These are phyloP conservation scores for Tauraco erythrolophus DNA, from an alignment of 2,113 vertebrate species.

Conservation along the genomic window DNA sequence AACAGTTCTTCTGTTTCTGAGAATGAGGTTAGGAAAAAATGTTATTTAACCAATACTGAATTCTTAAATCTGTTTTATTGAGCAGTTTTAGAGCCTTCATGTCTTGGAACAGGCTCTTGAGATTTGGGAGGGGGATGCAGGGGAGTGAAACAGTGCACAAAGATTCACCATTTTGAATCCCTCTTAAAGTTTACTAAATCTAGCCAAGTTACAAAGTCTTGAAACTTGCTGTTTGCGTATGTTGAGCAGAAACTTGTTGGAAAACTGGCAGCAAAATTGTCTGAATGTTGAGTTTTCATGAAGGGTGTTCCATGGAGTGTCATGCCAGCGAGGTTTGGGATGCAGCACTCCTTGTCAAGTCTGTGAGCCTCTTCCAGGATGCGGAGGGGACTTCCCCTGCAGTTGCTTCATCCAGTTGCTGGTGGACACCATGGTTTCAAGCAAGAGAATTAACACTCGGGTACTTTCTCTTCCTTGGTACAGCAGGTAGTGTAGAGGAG, in stretches of 20 bases:
- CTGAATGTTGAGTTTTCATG: background rate
- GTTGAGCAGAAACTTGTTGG: background rate
- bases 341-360: background rate
- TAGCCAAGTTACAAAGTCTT: background rate
- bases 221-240: background rate
- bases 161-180: background rate
- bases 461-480: background rate
- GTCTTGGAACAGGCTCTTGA: constrained; percentile 22
- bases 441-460: background rate
- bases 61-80: constrained; percentile 62
- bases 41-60: constrained; percentile 43
- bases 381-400: background rate
- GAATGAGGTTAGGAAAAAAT: constrained; percentile 64
- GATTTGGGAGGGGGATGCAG: background rate
- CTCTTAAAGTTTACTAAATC: background rate
- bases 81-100: constrained; percentile 11
- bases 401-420: background rate
- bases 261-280: background rate
- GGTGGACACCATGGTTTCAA: background rate
- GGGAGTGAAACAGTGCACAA: background rate
- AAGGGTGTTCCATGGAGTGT: background rate
- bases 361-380: background rate
- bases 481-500: background rate
- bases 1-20: constrained; percentile 52
- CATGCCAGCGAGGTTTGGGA: background rate